Conservation (phyloP, 1,140 invertebrate genomes). For the Drosophila bocki region DNA sequence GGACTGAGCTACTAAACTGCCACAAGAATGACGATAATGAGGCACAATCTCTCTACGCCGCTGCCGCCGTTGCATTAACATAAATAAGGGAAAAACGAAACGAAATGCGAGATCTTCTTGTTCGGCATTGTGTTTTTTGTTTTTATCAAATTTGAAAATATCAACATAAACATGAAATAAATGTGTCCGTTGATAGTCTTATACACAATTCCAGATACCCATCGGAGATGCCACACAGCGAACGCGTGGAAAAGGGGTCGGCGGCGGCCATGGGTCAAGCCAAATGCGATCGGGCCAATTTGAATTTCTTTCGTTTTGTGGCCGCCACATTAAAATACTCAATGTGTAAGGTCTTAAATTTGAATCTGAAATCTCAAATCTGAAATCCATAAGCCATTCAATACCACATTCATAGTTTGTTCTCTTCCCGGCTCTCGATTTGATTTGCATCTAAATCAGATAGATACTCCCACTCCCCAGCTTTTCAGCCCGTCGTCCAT, state of each 20-base stretch:
- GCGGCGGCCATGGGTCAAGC: slow-evolving; percentile 63
- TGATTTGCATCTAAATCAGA: slow-evolving; percentile 83
- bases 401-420: slow-evolving; percentile 81
- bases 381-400: slow-evolving; percentile 83
- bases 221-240: slow-evolving; percentile 68
- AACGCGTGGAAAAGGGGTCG: slow-evolving; percentile 52
- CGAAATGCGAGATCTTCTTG: slow-evolving; percentile 40
- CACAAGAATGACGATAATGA: slow-evolving; percentile 69
- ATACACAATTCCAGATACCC: slow-evolving; percentile 78
- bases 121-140: slow-evolving; percentile 30
- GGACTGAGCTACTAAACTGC: slow-evolving; percentile 51
- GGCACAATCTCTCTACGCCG: slow-evolving; percentile 31
- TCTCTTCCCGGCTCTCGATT: slow-evolving; percentile 67
- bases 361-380: slow-evolving; percentile 72
- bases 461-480: slow-evolving; percentile 60
- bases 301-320: slow-evolving; percentile 69
- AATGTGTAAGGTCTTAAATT: slow-evolving; percentile 84
- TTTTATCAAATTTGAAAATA: slow-evolving; percentile 81
- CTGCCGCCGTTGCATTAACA: slow-evolving; percentile 53
- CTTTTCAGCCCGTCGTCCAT: slow-evolving; percentile 45
- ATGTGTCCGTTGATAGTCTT: slow-evolving; percentile 83
- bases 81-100: slow-evolving; percentile 76
- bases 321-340: slow-evolving; percentile 81
- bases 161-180: slow-evolving; percentile 84
- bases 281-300: slow-evolving; percentile 57